Percentiles rank a stretch among this genome's conserved stretches.
phyloP scores from a whole-genome alignment of 2,797 vertebrate genomes.

The Apodemus agrarius region DNA sequence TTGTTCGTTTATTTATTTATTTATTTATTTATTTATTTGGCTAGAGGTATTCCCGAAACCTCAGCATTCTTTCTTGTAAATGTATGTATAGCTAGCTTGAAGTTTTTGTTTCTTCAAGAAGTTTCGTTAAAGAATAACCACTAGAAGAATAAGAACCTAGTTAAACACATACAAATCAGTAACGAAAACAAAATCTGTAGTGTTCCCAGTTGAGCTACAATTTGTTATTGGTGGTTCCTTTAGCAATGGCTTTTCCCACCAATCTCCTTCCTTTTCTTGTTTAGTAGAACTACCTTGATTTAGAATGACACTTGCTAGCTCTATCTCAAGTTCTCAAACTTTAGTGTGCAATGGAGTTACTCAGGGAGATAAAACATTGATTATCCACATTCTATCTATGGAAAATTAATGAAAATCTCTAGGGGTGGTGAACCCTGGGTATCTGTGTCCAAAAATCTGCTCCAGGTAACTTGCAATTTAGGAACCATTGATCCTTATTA shows the following conservation, averaged over 20 bases:
- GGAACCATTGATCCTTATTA: slow-evolving; percentile 6
- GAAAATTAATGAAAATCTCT: background rate
- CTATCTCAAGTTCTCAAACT: background rate
- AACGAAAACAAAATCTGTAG: background rate
- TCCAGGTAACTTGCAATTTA: slow-evolving; percentile 17
- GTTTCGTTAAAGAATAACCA: background rate
- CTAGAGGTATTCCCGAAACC: background rate
- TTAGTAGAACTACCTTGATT: slow-evolving; percentile 8
- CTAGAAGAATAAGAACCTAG: slow-evolving; percentile 12
- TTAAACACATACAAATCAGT: background rate
- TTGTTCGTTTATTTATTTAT: background rate
- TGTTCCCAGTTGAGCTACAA: background rate
- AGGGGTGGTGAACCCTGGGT: background rate
- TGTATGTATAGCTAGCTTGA: background rate
- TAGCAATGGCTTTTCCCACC: background rate
- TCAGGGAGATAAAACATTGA: background rate
- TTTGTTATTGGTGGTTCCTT: slow-evolving; percentile 7
- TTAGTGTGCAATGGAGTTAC: background rate
- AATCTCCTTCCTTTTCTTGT: background rate
- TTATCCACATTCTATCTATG: background rate
- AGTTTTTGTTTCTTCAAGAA: slow-evolving; percentile 3
- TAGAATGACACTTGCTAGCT: background rate
- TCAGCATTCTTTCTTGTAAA: background rate
- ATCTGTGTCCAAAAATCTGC: slow-evolving; percentile 39
- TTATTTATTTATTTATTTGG: background rate